These are phyloP conservation scores for Marronus borbonicus DNA, from an alignment of 2,888 invertebrate genomes.

Conservation along the genomic window DNA sequence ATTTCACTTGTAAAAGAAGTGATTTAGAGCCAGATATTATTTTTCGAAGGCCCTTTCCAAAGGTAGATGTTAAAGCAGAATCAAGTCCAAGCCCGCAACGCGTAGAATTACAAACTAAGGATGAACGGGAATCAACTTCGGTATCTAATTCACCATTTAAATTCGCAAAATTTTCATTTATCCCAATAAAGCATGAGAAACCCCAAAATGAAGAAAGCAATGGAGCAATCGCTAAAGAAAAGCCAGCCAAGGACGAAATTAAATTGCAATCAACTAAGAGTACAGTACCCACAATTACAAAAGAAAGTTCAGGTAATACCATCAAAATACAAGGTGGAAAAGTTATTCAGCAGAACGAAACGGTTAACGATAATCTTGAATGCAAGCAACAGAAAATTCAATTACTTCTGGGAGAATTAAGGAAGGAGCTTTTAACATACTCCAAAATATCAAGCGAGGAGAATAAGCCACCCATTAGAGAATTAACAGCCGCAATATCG, in stretches of 20 bases:
- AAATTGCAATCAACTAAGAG: background rate
- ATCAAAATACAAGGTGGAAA: background rate
- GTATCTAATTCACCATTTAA: slow-evolving; percentile 1
- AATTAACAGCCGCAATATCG: background rate
- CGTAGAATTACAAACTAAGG: background rate
- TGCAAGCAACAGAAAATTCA: background rate
- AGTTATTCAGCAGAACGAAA: background rate
- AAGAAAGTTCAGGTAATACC: background rate
- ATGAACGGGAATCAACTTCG: background rate
- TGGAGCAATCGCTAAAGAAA: background rate
- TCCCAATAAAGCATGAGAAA: background rate
- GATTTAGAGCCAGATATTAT: background rate
- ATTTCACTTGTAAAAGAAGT: background rate
- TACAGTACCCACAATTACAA: background rate
- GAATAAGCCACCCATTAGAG: background rate
- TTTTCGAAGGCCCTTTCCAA: background rate
- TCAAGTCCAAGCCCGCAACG: background rate
- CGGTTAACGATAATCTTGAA: background rate
- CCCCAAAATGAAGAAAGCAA: background rate
- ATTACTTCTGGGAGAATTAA: background rate
- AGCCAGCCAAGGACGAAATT: background rate
- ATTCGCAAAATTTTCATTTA: slow-evolving; percentile 15
- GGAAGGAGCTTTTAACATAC: background rate
- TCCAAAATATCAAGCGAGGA: background rate
- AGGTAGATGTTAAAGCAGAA: background rate